These are phyloP conservation scores for Natator depressus DNA, from an alignment of 2,113 vertebrate genomes.

Conservation along the genomic window DNA sequence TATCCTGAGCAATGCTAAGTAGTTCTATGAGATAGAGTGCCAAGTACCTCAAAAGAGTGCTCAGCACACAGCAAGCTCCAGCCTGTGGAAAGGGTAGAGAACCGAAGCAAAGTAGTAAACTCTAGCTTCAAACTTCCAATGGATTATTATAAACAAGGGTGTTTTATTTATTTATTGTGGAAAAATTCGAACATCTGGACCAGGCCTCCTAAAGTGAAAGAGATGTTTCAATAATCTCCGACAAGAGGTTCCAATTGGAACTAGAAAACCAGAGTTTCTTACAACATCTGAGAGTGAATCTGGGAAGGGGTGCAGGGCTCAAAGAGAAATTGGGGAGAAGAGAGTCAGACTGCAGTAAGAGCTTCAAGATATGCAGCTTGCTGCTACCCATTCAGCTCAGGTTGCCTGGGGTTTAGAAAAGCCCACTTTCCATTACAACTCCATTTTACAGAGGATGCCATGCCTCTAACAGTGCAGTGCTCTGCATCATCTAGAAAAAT, in stretches of 20 bases:
- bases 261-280: background rate
- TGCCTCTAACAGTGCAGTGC: background rate
- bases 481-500: background rate
- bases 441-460: background rate
- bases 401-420: background rate
- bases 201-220: background rate
- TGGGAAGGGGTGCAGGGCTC: background rate
- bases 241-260: background rate
- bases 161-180: background rate
- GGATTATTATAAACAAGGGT: background rate
- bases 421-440: background rate
- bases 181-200: background rate
- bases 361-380: background rate
- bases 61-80: background rate
- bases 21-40: background rate
- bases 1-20: background rate
- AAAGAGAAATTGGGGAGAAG: background rate
- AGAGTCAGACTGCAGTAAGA: rapidly evolving
- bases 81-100: background rate
- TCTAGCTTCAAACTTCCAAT: background rate
- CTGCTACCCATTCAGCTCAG: background rate
- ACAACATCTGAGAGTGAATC: background rate
- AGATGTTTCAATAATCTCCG: background rate
- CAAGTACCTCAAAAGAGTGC: background rate
- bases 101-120: background rate